phyloP scores from a whole-genome alignment of 1,140 invertebrate species.

The Lamellibrachia luymesi region DNA sequence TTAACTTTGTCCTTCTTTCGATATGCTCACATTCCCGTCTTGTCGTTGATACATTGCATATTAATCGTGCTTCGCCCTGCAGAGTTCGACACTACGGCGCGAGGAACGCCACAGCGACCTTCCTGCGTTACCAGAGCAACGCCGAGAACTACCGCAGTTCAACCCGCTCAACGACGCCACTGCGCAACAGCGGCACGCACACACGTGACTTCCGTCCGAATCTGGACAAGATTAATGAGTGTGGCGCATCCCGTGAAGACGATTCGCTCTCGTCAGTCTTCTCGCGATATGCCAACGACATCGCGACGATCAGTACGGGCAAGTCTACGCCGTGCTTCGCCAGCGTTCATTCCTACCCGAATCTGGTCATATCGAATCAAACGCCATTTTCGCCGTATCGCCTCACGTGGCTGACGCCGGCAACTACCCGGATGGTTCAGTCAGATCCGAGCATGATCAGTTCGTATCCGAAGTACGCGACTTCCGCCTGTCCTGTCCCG shows the following conservation, averaged over 20 bases:
- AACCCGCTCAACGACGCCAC: not conserved
- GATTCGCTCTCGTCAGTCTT: not conserved
- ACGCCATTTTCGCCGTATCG: not conserved
- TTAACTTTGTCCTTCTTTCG: not conserved
- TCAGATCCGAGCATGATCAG: not conserved
- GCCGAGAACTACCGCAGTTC: not conserved
- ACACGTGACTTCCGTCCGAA: not conserved
- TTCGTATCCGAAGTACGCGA: not conserved
- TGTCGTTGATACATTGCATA: not conserved
- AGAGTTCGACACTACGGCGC: not conserved
- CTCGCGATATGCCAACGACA: not conserved
- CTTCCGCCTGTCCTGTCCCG: not conserved
- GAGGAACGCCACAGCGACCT: not conserved
- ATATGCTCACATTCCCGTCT: not conserved
- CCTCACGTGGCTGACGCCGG: not conserved
- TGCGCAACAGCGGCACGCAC: not conserved
- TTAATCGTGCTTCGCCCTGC: not conserved
- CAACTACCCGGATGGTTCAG: not conserved
- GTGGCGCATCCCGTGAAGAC: not conserved
- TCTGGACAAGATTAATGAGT: not conserved
- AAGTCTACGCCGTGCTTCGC: not conserved
- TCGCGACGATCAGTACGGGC: not conserved
- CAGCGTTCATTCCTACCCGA: not conserved
- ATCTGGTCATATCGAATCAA: not conserved
- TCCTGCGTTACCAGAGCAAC: constrained; percentile 3